phyloP scores from a whole-genome alignment of 2,113 vertebrate genomes.

The Chaenocephalus aceratus region DNA sequence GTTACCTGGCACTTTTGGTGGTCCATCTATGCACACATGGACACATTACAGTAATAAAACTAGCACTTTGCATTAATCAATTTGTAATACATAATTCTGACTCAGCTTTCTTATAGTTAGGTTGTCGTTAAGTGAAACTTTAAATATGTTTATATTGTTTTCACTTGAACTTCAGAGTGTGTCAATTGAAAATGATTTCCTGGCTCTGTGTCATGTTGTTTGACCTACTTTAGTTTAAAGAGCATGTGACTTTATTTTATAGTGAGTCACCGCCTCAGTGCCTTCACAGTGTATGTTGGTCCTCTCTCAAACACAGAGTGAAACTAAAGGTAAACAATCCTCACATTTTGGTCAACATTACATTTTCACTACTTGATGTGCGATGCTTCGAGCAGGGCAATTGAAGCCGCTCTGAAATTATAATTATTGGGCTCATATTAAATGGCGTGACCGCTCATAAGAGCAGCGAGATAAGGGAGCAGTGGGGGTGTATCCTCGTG shows the following conservation, averaged over 20 bases:
- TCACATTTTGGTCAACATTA: background rate
- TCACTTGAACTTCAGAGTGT: conserved; percentile 27
- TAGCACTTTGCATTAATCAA: background rate
- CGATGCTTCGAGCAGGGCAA: background rate
- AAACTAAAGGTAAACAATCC: conserved; percentile 6
- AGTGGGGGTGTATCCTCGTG: conserved; percentile 54
- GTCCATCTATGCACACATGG: background rate
- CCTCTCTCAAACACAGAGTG: background rate
- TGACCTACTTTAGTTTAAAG: conserved; percentile 47
- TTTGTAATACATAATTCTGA: background rate
- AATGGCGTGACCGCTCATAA: conserved; percentile 48
- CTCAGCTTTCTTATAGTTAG: background rate
- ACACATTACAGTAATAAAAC: background rate
- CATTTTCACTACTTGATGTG: conserved; percentile 37
- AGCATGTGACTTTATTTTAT: conserved; percentile 22
- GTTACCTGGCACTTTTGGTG: too few species aligned
- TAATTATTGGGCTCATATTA: conserved; percentile 33
- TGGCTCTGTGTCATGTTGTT: conserved; percentile 6
- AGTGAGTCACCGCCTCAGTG: conserved; percentile 6
- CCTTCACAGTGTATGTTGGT: background rate
- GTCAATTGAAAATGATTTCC: conserved; percentile 19
- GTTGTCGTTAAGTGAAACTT: background rate
- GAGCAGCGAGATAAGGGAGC: conserved; percentile 26
- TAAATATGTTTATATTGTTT: background rate
- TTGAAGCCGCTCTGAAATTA: conserved; percentile 39